Evolutionary conservation across 2,888 invertebrate genomes (phyloP).

Genomic region (Dynastes grantii): DNA sequence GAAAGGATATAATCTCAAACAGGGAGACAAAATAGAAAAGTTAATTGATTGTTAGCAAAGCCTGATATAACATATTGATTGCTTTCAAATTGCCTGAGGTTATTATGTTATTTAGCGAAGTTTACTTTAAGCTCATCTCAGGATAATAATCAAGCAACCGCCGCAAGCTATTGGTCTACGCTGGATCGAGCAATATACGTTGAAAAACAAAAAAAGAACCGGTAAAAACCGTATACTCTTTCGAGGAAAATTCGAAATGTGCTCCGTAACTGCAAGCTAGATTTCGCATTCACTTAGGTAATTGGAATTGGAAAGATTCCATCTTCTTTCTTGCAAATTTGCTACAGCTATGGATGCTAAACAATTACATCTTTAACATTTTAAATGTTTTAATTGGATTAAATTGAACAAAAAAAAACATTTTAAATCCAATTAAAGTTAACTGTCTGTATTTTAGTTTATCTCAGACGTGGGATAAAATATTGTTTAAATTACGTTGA

Average conservation of each 20-base stretch:
- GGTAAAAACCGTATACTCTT: background rate
- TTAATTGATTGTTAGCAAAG: slow-evolving; percentile 51
- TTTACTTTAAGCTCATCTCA: slow-evolving; percentile 53
- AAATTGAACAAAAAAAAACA: no score
- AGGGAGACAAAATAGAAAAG: slow-evolving; percentile 6
- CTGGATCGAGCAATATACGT: slow-evolving; percentile 18
- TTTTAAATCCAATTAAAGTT: no score
- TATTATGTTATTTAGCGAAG: slow-evolving; percentile 48
- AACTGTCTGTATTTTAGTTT: no score
- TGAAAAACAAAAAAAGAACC: background rate
- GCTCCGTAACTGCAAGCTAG: background rate
- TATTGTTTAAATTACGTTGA: no score
- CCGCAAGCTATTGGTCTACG: slow-evolving; percentile 26
- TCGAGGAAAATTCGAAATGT: background rate
- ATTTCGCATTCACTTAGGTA: background rate
- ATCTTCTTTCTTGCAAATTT: no score
- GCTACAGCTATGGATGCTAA: no score
- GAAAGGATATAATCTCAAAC: background rate
- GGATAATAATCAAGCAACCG: slow-evolving; percentile 55
- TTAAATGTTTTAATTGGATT: no score
- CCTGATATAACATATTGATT: slow-evolving; percentile 56
- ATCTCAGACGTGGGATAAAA: no score
- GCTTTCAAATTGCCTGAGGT: slow-evolving; percentile 51
- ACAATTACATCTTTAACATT: no score
- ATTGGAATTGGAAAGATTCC: no score